phyloP scores from a whole-genome alignment of 2,113 vertebrate species.

The Podarcis raffonei region DNA sequence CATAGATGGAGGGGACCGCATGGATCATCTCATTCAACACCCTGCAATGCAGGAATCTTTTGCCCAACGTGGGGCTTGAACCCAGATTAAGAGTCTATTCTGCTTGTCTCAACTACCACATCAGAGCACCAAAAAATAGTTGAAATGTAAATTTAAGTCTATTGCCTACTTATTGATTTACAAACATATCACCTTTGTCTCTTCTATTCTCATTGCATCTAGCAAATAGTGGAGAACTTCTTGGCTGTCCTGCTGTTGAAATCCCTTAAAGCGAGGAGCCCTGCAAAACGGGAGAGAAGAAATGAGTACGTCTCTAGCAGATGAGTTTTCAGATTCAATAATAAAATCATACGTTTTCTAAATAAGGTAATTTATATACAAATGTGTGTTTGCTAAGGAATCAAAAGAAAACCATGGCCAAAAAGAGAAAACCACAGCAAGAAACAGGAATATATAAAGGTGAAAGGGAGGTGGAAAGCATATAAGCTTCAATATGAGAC shows the following conservation, averaged over 20 bases:
- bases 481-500: neutral
- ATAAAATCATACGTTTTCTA: neutral
- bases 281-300: conserved; percentile 63
- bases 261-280: conserved; percentile 96
- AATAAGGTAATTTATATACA: neutral
- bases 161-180: neutral
- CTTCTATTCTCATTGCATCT: conserved; percentile 93
- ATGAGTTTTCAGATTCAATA: neutral
- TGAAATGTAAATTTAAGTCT: neutral
- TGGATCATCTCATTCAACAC: too few relatives aligned
- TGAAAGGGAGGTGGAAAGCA: neutral
- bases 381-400: neutral
- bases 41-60: too few relatives aligned
- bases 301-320: conserved; percentile 1
- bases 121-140: too few relatives aligned
- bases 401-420: neutral
- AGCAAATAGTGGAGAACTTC: conserved; percentile 95
- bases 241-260: conserved; percentile 98
- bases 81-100: too few relatives aligned
- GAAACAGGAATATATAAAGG: neutral
- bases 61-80: too few relatives aligned
- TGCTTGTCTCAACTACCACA: too few relatives aligned
- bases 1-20: too few relatives aligned
- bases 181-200: conserved; percentile 87
- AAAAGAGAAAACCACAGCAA: neutral